Evolutionary conservation across 2,888 invertebrate genomes (phyloP), one percentile per base, ranked within the genome.

Genomic region (Bimastos eiseni): DNA sequence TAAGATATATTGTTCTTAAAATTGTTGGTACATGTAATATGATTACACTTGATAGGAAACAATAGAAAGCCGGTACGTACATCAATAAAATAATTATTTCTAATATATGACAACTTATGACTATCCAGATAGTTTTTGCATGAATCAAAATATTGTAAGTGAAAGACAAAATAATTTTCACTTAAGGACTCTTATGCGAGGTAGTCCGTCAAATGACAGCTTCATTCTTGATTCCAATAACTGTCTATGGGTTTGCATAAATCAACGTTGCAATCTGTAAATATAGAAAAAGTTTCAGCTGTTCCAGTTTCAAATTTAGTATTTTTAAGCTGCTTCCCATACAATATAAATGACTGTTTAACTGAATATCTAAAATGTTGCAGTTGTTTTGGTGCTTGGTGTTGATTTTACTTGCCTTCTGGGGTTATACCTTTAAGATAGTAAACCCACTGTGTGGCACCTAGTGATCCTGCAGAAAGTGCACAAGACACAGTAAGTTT

Each of bases 371-470:
- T 70, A 70, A 70, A 70, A 70, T 70, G 70, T n/a, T 70, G 49
- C 49, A 21, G 21, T 17, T 49, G 30, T n/a, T 70, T 70, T 70
- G 30, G n/a, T 70, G 17, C 70, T 70, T 30, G 70, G 70, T 70
- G 70, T 70, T 70, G 30, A 70, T n/a, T 70, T 84, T 19, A 89
- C 44, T 90, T 49, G 24, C 36, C 90, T 38, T 92, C 92, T 88
- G 93, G 93, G 6, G 94, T 94, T 21, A 94, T 92, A 36, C 95
- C 95, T 92, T 95, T 94, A 38, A 95, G 93, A 92, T 95, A 95
- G 91, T 94, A 95, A n/a, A 95, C 94, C 95, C 95, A 95, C 93
- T 95, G 95, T 44, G 94, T 94, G 91, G 94, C 94, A 34, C 94
- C 93, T 38, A 92, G 93, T 11, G 94, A 94, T 6, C 94, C 95